Evolutionary conservation across 2,888 invertebrate species (phyloP).

Genomic region (Drosophila limbata): DNA sequence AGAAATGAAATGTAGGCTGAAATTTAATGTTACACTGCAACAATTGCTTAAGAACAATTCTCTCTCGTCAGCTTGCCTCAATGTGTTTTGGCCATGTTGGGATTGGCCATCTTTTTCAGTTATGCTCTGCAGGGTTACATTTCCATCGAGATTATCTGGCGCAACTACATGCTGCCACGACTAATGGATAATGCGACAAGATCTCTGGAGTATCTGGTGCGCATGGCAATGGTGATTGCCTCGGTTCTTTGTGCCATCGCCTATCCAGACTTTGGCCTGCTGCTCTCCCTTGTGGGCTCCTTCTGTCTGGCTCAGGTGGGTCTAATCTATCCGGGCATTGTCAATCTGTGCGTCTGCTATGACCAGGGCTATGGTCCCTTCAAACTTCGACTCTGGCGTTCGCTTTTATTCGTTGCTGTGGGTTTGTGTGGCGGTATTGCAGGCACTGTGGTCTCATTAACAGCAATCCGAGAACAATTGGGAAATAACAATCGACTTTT

Average conservation of each 20-base stretch:
- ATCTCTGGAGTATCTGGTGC: conserved; percentile 88
- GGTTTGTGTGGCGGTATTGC: conserved; percentile 50
- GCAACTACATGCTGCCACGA: conserved; percentile 75
- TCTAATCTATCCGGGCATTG: conserved; percentile 94
- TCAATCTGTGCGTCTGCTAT: conserved; percentile 91
- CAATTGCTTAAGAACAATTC: conserved; percentile 42
- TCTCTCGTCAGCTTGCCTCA: conserved; percentile 88
- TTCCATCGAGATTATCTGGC: conserved; percentile 96
- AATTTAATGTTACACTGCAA: neutral
- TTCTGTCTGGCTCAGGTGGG: conserved; percentile 95
- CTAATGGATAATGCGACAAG: conserved; percentile 25
- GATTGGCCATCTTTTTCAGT: conserved; percentile 94
- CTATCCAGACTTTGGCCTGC: conserved; percentile 93
- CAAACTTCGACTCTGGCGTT: conserved; percentile 39
- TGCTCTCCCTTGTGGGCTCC: conserved; percentile 96
- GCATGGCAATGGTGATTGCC: conserved; percentile 88
- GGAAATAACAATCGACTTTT: neutral
- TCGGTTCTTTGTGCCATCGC: conserved; percentile 88
- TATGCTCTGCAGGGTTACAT: conserved; percentile 98
- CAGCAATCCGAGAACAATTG: conserved; percentile 10
- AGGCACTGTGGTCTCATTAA: conserved; percentile 42
- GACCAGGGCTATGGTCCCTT: conserved; percentile 83
- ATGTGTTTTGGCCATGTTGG: conserved; percentile 91
- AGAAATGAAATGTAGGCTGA: conserved; percentile 87
- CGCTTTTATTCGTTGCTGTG: conserved; percentile 38